phyloP scores from a whole-genome alignment of 1,140 invertebrate genomes.

The Rhopalosiphum maidis region DNA sequence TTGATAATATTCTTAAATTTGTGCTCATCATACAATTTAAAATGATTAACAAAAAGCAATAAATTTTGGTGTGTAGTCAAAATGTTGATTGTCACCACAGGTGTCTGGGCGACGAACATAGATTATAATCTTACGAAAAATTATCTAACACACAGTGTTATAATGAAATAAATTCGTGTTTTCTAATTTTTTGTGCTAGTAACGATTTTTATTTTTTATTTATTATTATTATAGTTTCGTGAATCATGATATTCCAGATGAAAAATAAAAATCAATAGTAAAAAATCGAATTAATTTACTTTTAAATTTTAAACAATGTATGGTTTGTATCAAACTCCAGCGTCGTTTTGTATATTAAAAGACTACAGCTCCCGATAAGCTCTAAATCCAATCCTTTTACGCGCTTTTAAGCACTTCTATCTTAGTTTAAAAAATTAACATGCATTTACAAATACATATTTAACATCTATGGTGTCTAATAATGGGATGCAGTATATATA shows the following conservation, averaged over 20 bases:
- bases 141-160: background rate
- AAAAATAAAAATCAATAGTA: background rate
- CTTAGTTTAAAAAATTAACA: background rate
- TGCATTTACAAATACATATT: too few relatives aligned
- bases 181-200: background rate
- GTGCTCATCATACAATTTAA: background rate
- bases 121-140: background rate
- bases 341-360: background rate
- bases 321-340: background rate
- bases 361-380: background rate
- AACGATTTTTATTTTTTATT: background rate
- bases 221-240: background rate
- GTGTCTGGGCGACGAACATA: too few relatives aligned
- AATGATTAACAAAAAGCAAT: background rate
- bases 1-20: background rate
- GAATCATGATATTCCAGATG: background rate
- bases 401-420: background rate
- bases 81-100: background rate
- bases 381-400: background rate
- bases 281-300: background rate
- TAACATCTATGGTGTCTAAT: too few relatives aligned
- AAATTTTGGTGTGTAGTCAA: background rate
- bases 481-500: too few relatives aligned
- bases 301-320: background rate
- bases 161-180: background rate